phyloP scores from a whole-genome alignment of 2,888 invertebrate species.

The Tricholauxania praeusta region DNA sequence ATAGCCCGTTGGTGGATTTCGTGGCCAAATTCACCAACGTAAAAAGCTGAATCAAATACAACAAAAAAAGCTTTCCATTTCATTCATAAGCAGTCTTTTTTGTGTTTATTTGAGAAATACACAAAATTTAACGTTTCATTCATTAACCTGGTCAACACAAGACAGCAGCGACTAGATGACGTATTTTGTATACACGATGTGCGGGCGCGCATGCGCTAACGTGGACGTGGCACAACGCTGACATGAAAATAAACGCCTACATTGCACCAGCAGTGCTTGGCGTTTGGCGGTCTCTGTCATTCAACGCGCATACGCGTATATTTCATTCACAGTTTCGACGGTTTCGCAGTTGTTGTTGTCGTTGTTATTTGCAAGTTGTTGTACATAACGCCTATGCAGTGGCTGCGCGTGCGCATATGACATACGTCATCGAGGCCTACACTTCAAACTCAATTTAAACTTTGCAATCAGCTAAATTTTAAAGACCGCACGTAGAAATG shows the following conservation, averaged over 20 bases:
- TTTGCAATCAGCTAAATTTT: background rate
- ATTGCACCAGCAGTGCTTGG: background rate
- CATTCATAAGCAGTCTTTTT: slow-evolving; percentile 10
- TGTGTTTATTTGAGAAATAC: slow-evolving; percentile 4
- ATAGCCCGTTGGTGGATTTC: slow-evolving; percentile 12
- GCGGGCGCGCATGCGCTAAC: slow-evolving; percentile 32
- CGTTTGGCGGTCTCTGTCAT: slow-evolving; percentile 17
- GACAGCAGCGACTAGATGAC: slow-evolving; percentile 23
- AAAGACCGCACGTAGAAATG: too few species aligned
- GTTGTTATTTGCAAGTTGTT: slow-evolving; percentile 10
- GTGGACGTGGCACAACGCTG: slow-evolving; percentile 12
- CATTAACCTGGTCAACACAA: slow-evolving; percentile 37
- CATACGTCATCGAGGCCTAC: slow-evolving; percentile 45
- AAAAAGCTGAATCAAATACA: slow-evolving; percentile 16
- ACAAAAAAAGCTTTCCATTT: slow-evolving; percentile 11
- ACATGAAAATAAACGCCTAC: slow-evolving; percentile 37
- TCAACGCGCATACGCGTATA: slow-evolving; percentile 7
- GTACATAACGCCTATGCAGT: slow-evolving; percentile 29
- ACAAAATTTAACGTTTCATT: slow-evolving; percentile 32
- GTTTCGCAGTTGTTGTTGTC: slow-evolving; percentile 9
- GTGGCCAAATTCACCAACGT: slow-evolving; percentile 2
- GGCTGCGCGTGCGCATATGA: slow-evolving; percentile 26
- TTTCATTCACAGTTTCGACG: slow-evolving; percentile 35
- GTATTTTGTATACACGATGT: slow-evolving; percentile 19
- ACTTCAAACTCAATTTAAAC: slow-evolving; percentile 15